Base-by-base conservation (phyloP, 2,888 invertebrate genomes). In the Incurvaria masculella region DNA sequence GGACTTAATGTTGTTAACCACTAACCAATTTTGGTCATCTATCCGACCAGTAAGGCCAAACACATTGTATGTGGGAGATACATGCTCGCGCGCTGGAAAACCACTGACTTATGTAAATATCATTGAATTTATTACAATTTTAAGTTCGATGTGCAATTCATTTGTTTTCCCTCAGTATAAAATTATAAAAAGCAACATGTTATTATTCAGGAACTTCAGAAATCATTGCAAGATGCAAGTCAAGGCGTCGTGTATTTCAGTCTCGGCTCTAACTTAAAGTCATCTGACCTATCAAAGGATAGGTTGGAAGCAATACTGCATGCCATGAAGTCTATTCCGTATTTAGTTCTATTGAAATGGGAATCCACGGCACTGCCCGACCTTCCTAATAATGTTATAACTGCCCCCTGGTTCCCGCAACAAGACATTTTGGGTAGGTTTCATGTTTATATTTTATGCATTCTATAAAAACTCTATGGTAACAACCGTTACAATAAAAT, bases 361-460 rank as follows among this genome's bases (percentile, higher is more conserved):
- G 76, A 78, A 53, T 62, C 69, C 41, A 70, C 72, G 21, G 59
- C 57, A 2, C 56, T 70, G 4, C 67, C 69, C 0, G 70, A 67
- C 10, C 62, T 70, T 49, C 66, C 78, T 0, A 46, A 62, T 0
- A 81, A 81, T 54, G 68, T 84, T 0, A 63, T 69, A 42, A 62
- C 72, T 4, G 57, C 59, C 44, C 74, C 78, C 48, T 85, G 84
- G 84, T 57, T 83, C 21, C 83, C 84, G 0, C 85, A 85, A 54
- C 70, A 74, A 50, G 79, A 79, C 49, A 65, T 82, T 16, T 59
- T 82, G 20, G 70, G 57, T 56, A 50, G 44, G 16, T 17, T n/a
- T 21, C 20, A 18, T 3, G 42, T 42, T 3, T 21, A 17, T 8
- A 10, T 27, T 14, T 8, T 10, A 8, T 10, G 10, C 27, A 10